Evolutionary conservation across 1,140 invertebrate species (phyloP).

Genomic region (Trinorchestia longiramus): DNA sequence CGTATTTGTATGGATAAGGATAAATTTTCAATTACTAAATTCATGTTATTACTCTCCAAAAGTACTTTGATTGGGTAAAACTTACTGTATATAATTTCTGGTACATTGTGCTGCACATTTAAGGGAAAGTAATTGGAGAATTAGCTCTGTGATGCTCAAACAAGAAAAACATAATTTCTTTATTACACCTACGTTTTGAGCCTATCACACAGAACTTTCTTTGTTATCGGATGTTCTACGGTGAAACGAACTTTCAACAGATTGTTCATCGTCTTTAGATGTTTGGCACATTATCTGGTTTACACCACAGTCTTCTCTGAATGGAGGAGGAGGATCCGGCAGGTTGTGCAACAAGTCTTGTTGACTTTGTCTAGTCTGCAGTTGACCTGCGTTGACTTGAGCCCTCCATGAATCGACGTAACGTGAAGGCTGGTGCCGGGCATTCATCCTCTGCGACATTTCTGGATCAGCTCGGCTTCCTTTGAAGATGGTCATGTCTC

Average conservation of each 20-base stretch:
- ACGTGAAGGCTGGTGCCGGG: background rate
- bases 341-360: conserved; percentile 26
- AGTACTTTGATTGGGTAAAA: background rate
- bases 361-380: conserved; percentile 28
- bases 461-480: background rate
- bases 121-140: background rate
- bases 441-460: conserved; percentile 30
- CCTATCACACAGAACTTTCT: conserved; percentile 48
- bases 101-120: background rate
- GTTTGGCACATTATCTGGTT: background rate
- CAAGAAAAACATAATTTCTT: background rate
- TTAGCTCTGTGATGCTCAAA: background rate
- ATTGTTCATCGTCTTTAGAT: background rate
- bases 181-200: background rate
- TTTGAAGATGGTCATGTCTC: background rate
- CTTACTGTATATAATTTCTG: too few relatives aligned
- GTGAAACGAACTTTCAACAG: conserved; percentile 13
- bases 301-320: conserved; percentile 11
- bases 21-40: background rate
- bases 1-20: background rate
- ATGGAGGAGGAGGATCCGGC: conserved; percentile 19
- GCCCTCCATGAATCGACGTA: background rate
- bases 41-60: background rate
- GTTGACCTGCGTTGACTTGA: background rate
- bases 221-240: conserved; percentile 30